phyloP scores from a whole-genome alignment of 2,113 vertebrate species.

The Balaeniceps rex region DNA sequence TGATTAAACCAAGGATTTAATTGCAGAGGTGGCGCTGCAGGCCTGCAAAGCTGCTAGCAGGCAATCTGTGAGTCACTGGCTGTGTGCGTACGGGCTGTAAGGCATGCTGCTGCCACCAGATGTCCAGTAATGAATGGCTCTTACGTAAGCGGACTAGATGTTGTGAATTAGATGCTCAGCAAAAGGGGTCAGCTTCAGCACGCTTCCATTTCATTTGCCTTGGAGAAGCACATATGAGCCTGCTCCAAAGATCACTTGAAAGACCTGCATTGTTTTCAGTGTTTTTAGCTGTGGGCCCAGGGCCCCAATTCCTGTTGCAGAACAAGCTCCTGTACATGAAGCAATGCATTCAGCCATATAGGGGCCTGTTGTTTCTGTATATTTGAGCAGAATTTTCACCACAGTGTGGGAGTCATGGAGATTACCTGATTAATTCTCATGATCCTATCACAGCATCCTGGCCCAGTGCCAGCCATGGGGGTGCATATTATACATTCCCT shows the following conservation, averaged over 20 bases:
- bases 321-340: background rate
- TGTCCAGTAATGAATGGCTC: background rate
- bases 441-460: background rate
- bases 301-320: background rate
- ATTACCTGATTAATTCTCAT: background rate
- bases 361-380: background rate
- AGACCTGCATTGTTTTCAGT: background rate
- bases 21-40: conserved; percentile 1
- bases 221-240: background rate
- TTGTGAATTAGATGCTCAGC: background rate
- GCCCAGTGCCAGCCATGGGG: background rate
- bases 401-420: background rate
- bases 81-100: background rate
- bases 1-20: background rate
- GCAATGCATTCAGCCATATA: background rate
- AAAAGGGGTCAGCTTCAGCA: background rate
- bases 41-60: background rate
- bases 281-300: background rate
- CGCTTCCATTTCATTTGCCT: background rate
- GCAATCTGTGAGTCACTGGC: background rate
- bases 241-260: background rate
- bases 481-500: background rate
- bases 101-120: background rate
- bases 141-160: background rate
- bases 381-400: background rate